Base-by-base conservation (phyloP, 2,113 vertebrate species). In the Sciurus niger region DNA sequence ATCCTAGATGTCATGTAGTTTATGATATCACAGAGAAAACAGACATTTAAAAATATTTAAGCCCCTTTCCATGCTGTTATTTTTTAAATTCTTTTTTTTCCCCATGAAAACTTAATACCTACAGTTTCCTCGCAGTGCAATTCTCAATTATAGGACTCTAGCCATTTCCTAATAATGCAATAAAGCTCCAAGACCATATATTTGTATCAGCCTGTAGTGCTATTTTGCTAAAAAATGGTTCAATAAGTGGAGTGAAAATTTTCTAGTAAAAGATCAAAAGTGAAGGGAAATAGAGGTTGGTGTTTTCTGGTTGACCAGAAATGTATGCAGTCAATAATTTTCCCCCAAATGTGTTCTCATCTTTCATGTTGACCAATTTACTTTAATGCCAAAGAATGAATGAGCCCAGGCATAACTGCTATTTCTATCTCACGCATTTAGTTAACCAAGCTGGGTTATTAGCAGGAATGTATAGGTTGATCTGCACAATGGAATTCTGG, bases 181-280 rank as follows among this genome's bases (percentile, higher is more conserved):
- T 72, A 90, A 94, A 43, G 18, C 30, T 89, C 32, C 32, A 84
- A 58, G 53, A 79, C 37, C 22, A 48, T 51, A 85, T n/a, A 78
- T 77, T 89, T 82, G 3, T n/a, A 58, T 88, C 84, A n/a, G 3
- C 28, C 32, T 46, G 2, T 51, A 77, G 10, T 74, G 4, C 17
- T 93, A 18, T 84, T 46, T 58, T 89, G 51, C 12, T 48, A 60
- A 79, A 91, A 83, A 67, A 80, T 16, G 6, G 24, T 78, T 76
- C 20, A 67, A 22, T 60, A 90, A 63, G 34, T 68, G 4, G 8
- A 78, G 3, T n/a, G 43, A 82, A 92, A n/a, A 63, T 72, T 82
- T 96, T 94, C 92, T 4, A 95, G 5, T 60, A 83, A 93, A 93
- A 20, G 8, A 89, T 34, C 53, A 85, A 94, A 93, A 63, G 34